Percentiles rank a stretch among this genome's conserved stretches.
phyloP scores from a whole-genome alignment of 2,888 invertebrate genomes.

The Epistrophe grossulariae region DNA sequence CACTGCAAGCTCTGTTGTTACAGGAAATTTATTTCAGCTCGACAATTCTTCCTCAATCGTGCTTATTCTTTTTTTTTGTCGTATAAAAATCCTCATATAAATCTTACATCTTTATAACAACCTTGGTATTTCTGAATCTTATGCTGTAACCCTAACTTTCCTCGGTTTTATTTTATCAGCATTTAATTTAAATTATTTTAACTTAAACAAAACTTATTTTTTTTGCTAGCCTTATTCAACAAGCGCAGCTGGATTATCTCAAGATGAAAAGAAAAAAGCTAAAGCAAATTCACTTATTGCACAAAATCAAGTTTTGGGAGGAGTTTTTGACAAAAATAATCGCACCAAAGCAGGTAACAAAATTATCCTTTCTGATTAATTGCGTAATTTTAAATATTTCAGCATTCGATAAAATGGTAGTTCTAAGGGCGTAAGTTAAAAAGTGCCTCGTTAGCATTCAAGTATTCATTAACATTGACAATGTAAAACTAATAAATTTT shows the following conservation, averaged over 20 bases:
- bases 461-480: slow-evolving; percentile 16
- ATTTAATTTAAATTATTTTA: too few species aligned
- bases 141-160: too few species aligned
- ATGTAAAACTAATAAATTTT: slow-evolving; percentile 27
- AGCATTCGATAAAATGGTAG: slow-evolving; percentile 37
- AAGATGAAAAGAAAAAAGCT: slow-evolving; percentile 78
- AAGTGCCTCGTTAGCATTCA: slow-evolving; percentile 21
- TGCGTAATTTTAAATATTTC: slow-evolving; percentile 51
- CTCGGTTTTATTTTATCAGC: too few species aligned
- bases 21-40: too few species aligned
- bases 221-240: slow-evolving; percentile 79
- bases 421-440: slow-evolving; percentile 51
- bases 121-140: too few species aligned
- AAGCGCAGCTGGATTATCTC: slow-evolving; percentile 74
- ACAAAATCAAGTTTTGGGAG: slow-evolving; percentile 81
- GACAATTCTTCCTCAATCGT: too few species aligned
- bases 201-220: slow-evolving; percentile 3
- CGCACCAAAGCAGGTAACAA: slow-evolving; percentile 77
- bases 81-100: too few species aligned
- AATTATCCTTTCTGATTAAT: slow-evolving; percentile 15
- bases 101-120: too few species aligned
- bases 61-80: too few species aligned
- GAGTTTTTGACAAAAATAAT: slow-evolving; percentile 83
- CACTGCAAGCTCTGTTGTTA: too few species aligned
- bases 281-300: slow-evolving; percentile 80